These are phyloP conservation scores for Pluvianellus socialis DNA, from an alignment of 2,113 vertebrate species.

Conservation along the genomic window DNA sequence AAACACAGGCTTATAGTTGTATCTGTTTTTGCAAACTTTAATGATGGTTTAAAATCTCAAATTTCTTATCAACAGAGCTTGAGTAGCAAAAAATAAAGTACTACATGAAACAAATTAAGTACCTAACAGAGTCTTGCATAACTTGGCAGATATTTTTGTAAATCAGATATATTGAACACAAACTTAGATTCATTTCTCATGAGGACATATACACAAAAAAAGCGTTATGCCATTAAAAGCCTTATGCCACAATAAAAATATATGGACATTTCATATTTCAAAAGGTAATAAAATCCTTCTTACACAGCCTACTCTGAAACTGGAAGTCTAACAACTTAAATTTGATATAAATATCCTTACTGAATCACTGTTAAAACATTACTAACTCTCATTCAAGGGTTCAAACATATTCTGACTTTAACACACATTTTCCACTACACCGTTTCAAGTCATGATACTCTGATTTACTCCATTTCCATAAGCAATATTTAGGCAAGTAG, in stretches of 20 bases:
- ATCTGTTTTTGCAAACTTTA: neutral
- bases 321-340: neutral
- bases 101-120: neutral
- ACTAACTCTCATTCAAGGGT: neutral
- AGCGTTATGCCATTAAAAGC: neutral
- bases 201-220: neutral
- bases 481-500: neutral
- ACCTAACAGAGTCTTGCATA: neutral
- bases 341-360: neutral
- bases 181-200: neutral
- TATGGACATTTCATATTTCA: neutral
- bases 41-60: neutral
- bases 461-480: neutral
- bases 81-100: neutral
- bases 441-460: neutral
- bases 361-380: neutral
- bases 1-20: rapidly evolving
- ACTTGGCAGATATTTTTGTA: neutral
- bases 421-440: rapidly evolving
- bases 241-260: neutral
- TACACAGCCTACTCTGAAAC: neutral
- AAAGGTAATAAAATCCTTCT: neutral
- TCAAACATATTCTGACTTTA: neutral
- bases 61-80: neutral
- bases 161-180: neutral